Evolutionary conservation across 2,113 vertebrate species (phyloP), one percentile per base, ranked within the genome.

Genomic region (Columba livia): DNA sequence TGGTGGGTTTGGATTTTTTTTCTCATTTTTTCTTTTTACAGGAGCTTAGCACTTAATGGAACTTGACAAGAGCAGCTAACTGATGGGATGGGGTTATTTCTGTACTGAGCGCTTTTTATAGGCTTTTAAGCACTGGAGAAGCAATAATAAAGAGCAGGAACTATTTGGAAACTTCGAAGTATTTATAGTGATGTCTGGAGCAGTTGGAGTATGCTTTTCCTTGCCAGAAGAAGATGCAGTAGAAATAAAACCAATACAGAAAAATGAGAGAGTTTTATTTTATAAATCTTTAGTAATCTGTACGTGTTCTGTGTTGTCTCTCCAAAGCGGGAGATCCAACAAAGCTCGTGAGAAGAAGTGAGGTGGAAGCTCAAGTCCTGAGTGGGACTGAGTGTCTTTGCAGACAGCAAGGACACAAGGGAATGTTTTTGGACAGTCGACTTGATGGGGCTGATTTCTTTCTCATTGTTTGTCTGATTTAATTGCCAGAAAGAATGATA

Each of bases 401-500:
- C 15, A 74, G 69, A 56, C 7, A 34, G 18, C 5, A 38, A 80
- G 51, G 44, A 15, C 11, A 48, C 28, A 66, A 94, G 61, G 69
- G 53, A 48, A 28, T 95, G 8, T 11, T 90, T 79, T 66, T 78
- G 89, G 54, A 66, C 65, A 53, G 61, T 75, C 36, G 38, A 8
- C 53, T 95, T n/a, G 31, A 34, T 56, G 36, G 54, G 31, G 8
- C 61, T 69, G 28, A 57, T 78, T 93, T 90, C 42, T 86, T 72
- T 79, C 77, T 78, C 42, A 14, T 36, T 86, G 73, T 94, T 94
- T 74, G 32, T 88, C 67, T 90, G 90, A 66, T 71, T 95, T 75
- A 90, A 70, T 79, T 94, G 89, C 91, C 57, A 65, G 88, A 88
- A 96, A 88, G 75, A 83, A 11, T 64, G 66, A 47, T 93, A 78